Conservation (phyloP, 2,113 vertebrate genomes). For the Rhinopithecus roxellana region DNA sequence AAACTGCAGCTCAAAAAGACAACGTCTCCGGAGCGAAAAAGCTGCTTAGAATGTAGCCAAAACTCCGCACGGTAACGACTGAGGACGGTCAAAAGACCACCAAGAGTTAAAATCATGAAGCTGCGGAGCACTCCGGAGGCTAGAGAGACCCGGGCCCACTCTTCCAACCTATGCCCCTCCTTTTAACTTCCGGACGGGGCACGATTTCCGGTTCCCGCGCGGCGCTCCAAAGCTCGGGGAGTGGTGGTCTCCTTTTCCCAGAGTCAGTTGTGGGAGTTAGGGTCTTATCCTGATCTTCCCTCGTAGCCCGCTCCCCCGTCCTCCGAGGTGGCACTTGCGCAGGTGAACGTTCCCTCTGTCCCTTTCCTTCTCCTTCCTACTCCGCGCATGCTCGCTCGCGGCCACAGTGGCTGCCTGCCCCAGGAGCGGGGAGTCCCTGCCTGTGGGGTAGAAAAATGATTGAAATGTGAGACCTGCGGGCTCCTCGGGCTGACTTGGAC, state of each 20-base stretch:
- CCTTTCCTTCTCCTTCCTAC: too few relatives aligned
- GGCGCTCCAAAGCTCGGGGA: background rate
- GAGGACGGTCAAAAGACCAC: accelerated
- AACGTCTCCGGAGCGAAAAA: background rate
- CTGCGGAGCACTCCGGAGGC: accelerated
- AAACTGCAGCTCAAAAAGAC: background rate
- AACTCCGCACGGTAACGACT: accelerated
- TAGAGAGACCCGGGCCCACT: background rate
- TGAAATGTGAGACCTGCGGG: background rate
- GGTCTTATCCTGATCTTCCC: accelerated
- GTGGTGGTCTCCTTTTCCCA: accelerated
- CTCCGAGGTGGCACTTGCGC: background rate
- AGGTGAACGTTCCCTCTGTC: background rate
- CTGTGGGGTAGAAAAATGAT: background rate
- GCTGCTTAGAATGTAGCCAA: background rate
- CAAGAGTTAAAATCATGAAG: background rate
- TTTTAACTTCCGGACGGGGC: background rate
- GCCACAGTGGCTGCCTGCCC: background rate
- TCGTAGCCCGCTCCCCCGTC: accelerated
- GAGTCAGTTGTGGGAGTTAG: accelerated
- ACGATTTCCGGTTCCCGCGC: conserved; percentile 60
- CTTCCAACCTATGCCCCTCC: accelerated
- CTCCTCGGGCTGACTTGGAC: background rate
- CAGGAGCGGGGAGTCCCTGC: background rate
- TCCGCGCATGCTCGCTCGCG: background rate